Evolutionary conservation across 2,888 invertebrate species (phyloP), one percentile per base, ranked within the genome.

Genomic region (Phyllotreta striolata): DNA sequence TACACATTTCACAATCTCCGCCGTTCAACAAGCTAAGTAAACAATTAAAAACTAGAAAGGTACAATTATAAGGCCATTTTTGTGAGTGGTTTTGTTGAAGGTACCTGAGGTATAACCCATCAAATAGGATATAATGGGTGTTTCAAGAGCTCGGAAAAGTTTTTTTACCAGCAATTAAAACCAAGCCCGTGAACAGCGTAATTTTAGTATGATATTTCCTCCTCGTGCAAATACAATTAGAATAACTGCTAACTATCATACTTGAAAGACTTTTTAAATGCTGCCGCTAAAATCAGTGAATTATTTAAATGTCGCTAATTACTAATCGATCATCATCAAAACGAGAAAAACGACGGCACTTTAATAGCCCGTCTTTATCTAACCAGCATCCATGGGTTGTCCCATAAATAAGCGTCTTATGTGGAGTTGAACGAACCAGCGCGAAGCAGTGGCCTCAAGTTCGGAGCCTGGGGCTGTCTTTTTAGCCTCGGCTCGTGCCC

Each of bases 1-100:
- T 60, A 60, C 60, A 43, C 24, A 44, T 8, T 51, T 59, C 41
- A 59, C 59, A 51, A 59, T 51, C 41, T 5, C 55, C 37, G 38
- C 43, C 38, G 44, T 13, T 46, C 37, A 46, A 37, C 49, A 35
- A 0, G 44, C 37, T 8, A 44, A 7, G 3, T 56, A 56, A 44
- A 56, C 44, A 56, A 56, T 37, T 46, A 56, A 40, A 58, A 39
- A 47, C 10, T 39, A 13, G 38, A 43, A 57, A 46, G 14, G 10
- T 14, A 46, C 37, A 47, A 55, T 55, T 35, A 55, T 44, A 55
- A 55, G 12, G 34, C 35, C 35, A 52, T 52, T 52, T 52, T 47
- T 6, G 47, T 47, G 34, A 13, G 34, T 47, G 24, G 24, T 24
- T 24, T 24, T 24, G 24, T 24, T 24, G 24, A 24, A 24, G 24